Percentiles rank a stretch among this genome's conserved stretches.
phyloP scores from a whole-genome alignment of 2,113 vertebrate species.

The Loxodonta africana region DNA sequence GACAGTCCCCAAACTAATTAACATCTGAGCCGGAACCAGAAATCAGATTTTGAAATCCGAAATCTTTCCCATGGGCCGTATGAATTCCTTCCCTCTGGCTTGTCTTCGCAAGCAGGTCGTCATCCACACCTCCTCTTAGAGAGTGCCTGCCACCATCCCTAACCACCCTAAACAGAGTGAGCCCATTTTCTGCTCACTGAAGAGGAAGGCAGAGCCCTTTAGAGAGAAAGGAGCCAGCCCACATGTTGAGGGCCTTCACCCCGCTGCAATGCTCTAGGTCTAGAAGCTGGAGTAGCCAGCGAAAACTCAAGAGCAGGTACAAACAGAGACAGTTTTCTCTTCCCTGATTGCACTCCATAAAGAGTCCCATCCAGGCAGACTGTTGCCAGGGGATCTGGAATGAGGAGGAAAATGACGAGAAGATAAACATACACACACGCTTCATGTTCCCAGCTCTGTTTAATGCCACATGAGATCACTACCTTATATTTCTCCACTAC shows the following conservation, averaged over 20 bases:
- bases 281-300: background rate
- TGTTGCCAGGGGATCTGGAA: constrained; percentile 50
- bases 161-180: background rate
- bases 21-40: background rate
- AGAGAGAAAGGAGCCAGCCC: background rate
- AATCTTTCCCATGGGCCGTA: background rate
- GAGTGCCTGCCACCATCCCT: background rate
- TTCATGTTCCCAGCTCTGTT: background rate
- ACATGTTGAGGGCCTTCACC: rapidly evolving
- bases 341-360: background rate
- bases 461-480: constrained; percentile 71
- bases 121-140: background rate
- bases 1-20: background rate
- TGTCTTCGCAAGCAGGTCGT: background rate
- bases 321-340: background rate
- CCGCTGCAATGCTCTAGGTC: no score
- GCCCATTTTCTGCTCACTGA: background rate
- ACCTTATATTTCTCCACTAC: constrained; percentile 56
- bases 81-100: background rate
- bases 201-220: background rate
- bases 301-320: background rate
- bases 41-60: background rate
- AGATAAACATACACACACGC: background rate
- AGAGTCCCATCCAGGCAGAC: background rate
- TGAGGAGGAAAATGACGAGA: background rate